Evolutionary conservation across 2,888 invertebrate genomes (phyloP), one percentile per base, ranked within the genome.

Genomic region (Caenorhabditis imperialis): DNA sequence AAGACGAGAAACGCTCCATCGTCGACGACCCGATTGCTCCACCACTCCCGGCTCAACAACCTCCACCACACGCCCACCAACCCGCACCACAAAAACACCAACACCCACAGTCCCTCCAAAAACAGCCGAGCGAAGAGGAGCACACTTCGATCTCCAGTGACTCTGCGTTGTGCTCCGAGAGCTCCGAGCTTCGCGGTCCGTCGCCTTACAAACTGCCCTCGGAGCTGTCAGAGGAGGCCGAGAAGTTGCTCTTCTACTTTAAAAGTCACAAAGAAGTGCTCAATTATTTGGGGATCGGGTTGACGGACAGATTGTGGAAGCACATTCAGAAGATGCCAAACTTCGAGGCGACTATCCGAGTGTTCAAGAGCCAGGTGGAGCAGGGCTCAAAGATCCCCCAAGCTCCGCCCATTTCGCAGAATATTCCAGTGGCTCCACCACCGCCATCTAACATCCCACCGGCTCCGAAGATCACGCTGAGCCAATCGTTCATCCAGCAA

Each of bases 221-320:
- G 51, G 73, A 79, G 37, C 37, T 81, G 30, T 58, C 57, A 12
- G 77, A 75, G 7, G 83, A 83, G 35, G 81, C 77, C 6, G 83
- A 83, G 18, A 72, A 77, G 16, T 75, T 83, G 1, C 55, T 83
- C 14, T 37, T 71, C 14, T 83, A 80, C 57, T 82, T 83, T 65
- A 79, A 79, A 51, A 45, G 63, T 1, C 77, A 83, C 58, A 74
- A 76, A 25, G 62, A 69, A 12, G 76, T 82, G 14, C 45, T 83
- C 22, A 81, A 83, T 40, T 82, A 81, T 61, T 37, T 83, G 25
- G 77, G 81, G 20, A 77, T 81, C 20, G 81, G 81, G 1, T 47
- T 81, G 27, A 75, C 78, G 12, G 81, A 81, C 47, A 47, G 78
- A 10, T 62, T 81, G 6, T 77, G 81, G 78, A 70, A 73, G 22